A percentile compares a stretch with the other conserved stretches of the same genome.
These are phyloP conservation scores for Rhynchophorus ferrugineus DNA, from an alignment of 1,140 invertebrate species.

Conservation along the genomic window DNA sequence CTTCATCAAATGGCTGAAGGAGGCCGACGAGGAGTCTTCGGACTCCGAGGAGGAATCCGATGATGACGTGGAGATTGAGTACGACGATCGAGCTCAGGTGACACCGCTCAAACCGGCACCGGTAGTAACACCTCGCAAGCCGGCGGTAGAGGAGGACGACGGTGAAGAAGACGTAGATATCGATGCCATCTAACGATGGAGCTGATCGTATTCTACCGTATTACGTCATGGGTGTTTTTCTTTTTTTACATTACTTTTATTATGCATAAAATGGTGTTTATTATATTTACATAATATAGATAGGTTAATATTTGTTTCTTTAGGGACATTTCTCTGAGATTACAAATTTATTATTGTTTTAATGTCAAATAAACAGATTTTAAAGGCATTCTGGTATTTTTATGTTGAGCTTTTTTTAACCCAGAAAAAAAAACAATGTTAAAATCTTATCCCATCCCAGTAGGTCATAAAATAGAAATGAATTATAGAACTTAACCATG, in stretches of 20 bases:
- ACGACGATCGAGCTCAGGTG: slow-evolving; percentile 74
- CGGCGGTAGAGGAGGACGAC: slow-evolving; percentile 58
- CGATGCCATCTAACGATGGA: slow-evolving; percentile 70
- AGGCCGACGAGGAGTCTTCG: slow-evolving; percentile 88
- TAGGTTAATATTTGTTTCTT: slow-evolving; percentile 26
- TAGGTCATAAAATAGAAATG: no score
- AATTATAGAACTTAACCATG: no score
- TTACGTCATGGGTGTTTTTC: slow-evolving; percentile 16
- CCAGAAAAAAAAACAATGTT: no score
- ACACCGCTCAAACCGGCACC: slow-evolving; percentile 59
- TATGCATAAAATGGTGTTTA: slow-evolving; percentile 25
- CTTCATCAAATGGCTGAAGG: slow-evolving; percentile 93
- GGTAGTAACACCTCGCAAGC: slow-evolving; percentile 39
- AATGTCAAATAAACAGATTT: slow-evolving; percentile 27
- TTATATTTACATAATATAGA: slow-evolving; percentile 27
- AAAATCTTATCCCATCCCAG: no score
- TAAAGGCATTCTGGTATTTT: slow-evolving; percentile 3
- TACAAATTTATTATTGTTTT: slow-evolving; percentile 32
- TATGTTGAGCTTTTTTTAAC: background rate
- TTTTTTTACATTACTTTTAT: slow-evolving; percentile 26
- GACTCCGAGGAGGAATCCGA: slow-evolving; percentile 63
- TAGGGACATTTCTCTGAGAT: slow-evolving; percentile 10
- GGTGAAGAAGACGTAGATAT: slow-evolving; percentile 78
- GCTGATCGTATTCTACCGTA: background rate
- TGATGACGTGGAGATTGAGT: slow-evolving; percentile 64